These are phyloP conservation scores for Microplitis mediator DNA, from an alignment of 1,140 invertebrate species.

Conservation along the genomic window DNA sequence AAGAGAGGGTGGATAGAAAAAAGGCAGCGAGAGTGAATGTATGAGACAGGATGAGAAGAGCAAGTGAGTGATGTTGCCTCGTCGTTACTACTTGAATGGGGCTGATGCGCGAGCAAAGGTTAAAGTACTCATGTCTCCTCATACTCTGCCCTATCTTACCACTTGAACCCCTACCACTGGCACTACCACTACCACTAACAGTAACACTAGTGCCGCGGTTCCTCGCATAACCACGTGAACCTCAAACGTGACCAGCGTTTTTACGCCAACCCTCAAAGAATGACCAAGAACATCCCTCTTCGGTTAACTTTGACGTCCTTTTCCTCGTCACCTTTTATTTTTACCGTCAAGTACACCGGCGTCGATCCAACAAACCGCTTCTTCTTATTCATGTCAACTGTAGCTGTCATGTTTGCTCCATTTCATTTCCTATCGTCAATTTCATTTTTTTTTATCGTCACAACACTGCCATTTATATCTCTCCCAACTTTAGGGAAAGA, in stretches of 20 bases:
- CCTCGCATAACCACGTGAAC: slow-evolving; percentile 34
- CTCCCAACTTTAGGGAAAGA: background rate
- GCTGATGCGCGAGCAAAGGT: slow-evolving; percentile 47
- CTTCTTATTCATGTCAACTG: background rate
- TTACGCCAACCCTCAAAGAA: slow-evolving; percentile 46
- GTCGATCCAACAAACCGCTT: slow-evolving; percentile 16
- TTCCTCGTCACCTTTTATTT: slow-evolving; percentile 28
- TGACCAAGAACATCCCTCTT: slow-evolving; percentile 44
- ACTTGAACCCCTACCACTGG: background rate
- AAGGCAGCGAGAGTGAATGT: background rate
- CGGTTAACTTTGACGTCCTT: slow-evolving; percentile 44
- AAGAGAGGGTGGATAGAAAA: background rate
- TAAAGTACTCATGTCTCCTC: slow-evolving; percentile 50
- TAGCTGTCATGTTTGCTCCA: slow-evolving; percentile 4
- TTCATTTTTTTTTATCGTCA: slow-evolving; percentile 18
- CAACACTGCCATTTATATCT: slow-evolving; percentile 13
- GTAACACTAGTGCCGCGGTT: no score
- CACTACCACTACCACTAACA: no score
- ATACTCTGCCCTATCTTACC: background rate
- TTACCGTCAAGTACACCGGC: slow-evolving; percentile 25
- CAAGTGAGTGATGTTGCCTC: slow-evolving; percentile 31
- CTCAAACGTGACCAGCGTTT: slow-evolving; percentile 53
- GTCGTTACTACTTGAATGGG: background rate
- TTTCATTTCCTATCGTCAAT: slow-evolving; percentile 27
- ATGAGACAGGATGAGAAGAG: slow-evolving; percentile 16